A percentile compares a stretch with the other conserved stretches of the same genome.
phyloP scores from a whole-genome alignment of 2,113 vertebrate species.

The Patagioenas fasciata region DNA sequence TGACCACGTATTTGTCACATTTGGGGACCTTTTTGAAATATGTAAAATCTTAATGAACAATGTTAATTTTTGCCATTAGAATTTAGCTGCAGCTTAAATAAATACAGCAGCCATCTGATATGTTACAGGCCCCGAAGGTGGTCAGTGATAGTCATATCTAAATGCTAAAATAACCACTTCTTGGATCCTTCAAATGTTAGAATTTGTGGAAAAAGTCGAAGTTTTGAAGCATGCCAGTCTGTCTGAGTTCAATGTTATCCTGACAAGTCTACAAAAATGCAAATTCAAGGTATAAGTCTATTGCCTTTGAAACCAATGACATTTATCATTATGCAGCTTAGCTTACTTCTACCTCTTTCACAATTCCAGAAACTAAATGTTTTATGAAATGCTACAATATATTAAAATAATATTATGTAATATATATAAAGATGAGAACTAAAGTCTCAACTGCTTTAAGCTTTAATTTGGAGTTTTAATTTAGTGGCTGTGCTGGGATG shows the following conservation, averaged over 20 bases:
- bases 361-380: neutral
- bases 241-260: neutral
- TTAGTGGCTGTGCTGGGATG: neutral
- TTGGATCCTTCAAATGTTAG: neutral
- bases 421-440: neutral
- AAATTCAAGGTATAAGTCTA: neutral
- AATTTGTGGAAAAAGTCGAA: neutral
- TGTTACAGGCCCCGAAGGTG: neutral
- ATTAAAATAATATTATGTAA: neutral
- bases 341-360: neutral
- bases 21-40: neutral
- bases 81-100: neutral
- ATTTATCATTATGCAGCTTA: neutral
- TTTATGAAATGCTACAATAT: neutral
- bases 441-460: neutral
- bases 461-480: neutral
- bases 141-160: neutral
- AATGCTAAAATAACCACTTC: neutral
- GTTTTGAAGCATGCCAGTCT: neutral
- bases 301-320: neutral
- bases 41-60: neutral
- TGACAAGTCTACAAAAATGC: neutral
- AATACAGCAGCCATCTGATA: neutral
- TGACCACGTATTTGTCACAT: neutral
- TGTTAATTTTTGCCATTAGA: neutral